Conservation (phyloP, 2,113 vertebrate species). For the Dipodomys spectabilis region DNA sequence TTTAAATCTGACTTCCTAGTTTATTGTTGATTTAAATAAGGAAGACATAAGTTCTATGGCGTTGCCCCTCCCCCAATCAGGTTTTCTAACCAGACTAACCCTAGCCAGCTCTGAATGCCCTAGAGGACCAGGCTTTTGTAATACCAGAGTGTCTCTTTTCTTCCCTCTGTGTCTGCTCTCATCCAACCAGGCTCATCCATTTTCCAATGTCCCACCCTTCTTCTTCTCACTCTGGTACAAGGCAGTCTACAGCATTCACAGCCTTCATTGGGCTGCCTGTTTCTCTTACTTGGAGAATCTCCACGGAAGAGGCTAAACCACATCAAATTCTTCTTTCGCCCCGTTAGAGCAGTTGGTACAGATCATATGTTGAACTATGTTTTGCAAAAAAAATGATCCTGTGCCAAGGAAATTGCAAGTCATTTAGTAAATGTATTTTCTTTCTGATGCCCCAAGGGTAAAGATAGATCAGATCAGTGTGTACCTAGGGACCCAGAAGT, state of each 20-base stretch:
- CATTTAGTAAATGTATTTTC: not conserved
- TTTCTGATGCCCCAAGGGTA: not conserved
- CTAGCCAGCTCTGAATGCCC: not conserved
- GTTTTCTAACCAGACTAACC: not conserved
- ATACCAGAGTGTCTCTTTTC: not conserved
- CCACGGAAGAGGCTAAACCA: not conserved
- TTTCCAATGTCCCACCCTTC: no score
- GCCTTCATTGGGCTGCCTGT: accelerated
- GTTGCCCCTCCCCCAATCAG: no score
- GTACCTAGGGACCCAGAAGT: not conserved
- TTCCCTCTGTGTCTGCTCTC: accelerated
- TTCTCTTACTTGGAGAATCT: not conserved
- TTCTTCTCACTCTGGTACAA: no score
- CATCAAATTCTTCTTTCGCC: not conserved
- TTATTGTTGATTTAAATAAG: not conserved
- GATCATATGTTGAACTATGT: not conserved
- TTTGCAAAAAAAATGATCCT: not conserved
- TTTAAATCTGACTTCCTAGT: not conserved
- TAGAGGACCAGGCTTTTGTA: no score
- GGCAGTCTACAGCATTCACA: accelerated
- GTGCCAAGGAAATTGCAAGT: not conserved
- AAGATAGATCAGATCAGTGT: not conserved
- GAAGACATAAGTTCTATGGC: not conserved
- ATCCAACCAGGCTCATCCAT: no score
- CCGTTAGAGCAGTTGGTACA: accelerated